Base-by-base conservation (phyloP, 1,140 invertebrate species). In the Macrotrachela quadricornifera region DNA sequence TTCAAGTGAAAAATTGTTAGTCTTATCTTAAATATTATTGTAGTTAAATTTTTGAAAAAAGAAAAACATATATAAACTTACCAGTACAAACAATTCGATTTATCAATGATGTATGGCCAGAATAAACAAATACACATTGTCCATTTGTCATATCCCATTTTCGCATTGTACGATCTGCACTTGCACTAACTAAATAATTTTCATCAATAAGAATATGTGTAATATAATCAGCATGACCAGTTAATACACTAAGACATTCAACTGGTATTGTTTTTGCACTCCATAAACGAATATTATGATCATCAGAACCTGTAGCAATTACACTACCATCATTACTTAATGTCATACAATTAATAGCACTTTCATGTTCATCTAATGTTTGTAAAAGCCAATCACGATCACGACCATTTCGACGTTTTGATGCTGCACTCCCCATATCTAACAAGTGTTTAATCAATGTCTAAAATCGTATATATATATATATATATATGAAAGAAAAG, bases 111-210 rank as follows among this genome's bases (percentile, higher is more conserved):
- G 58, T 65, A 60, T 76, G 74, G 37, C 74, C 74, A 10, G 58
- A 58, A 54, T 71, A 68, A 8, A 72, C 63, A 18, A 64, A 60
- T 14, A 74, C 52, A 54, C 73, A 75, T 54, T 73, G 67, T 49
- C 68, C 73, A 36, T 66, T 69, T 49, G 66, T 67, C 39, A 76
- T 73, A 58, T 73, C 70, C 75, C 75, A 76, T 61, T 76, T 75
- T 47, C 72, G 61, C 38, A 76, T 62, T 11, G 74, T 74, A 51
- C 67, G 65, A 61, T 76, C 75, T 8, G 73, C 71, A 46, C 70
- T 69, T 51, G 73, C 74, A 13, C 73, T 74, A 14, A 76, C 51
- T 3, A 75, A 70, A 60, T 63, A 74, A 40, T 67, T 69, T 49
- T 75, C 73, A 41, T 68, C 63, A 14, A 76, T 69, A 6, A 69